Base-by-base conservation (phyloP, 2,797 vertebrate genomes). In the Acanthurus lineatus region DNA sequence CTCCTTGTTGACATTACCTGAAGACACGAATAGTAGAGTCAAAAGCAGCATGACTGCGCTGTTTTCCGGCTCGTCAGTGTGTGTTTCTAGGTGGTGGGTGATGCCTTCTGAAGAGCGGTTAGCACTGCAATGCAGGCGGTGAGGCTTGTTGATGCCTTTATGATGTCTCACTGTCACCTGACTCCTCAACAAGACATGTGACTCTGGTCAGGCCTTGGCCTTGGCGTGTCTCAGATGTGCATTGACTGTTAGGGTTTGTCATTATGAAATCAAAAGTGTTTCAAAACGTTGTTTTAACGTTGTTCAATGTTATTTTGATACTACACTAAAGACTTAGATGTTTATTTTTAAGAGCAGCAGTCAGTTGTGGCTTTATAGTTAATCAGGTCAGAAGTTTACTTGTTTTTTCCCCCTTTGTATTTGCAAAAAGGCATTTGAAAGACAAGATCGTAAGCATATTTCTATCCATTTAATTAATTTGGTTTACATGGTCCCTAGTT, bases 21-120 rank as follows among this genome's bases (percentile, higher is more conserved):
- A 81, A 15, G 94, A 86, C 5, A 95, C 82, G 48, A 96, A 92
- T 9, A 96, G 92, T 3, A 96, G 90, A 7, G 92, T 82, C n/a
- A 96, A 74, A 35, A 94, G 56, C 68, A 96, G 86, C 91, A 86
- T 94, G 91, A 92, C 87, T 88, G 58, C 76, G 77, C 77, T 64
- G 77, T 83, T 90, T 78, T 0, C 51, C 2, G 2, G 25, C 15
- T 58, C 1, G 45, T 20, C 0, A 56, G 3, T 42, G 1, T 76
- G 9, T 53, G 44, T 35, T 15, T 5, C 3, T 32, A 14, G 6
- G 32, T 2, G 56, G 1, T 0, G 20, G 14, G 0, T 22, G 56
- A 2, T 1, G 40, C 0, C 0, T 16, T 0, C 9, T 4, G 6
- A 1, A 2, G 51, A 2, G 7, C 0, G 4, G 35, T 14, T n/a